Base-by-base conservation (phyloP, 2,113 vertebrate species). In the Erpornis zantholeuca region DNA sequence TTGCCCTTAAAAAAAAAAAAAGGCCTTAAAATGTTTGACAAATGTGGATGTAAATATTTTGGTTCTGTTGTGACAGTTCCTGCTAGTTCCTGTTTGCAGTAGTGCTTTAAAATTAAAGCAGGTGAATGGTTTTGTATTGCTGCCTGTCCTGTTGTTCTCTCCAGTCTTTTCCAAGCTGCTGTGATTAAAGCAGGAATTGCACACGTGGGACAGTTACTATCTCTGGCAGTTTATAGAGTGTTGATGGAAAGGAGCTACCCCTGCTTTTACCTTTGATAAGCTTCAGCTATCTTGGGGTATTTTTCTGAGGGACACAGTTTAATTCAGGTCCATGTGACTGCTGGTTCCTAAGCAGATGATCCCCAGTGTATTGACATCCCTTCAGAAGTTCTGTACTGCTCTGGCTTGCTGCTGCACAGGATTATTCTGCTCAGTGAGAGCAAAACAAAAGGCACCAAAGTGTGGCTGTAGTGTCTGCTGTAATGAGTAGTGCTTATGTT, bases 21-120 rank as follows among this genome's bases (percentile, higher is more conserved):
- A 66, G n/a, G 54, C 60, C 56, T 78, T 88, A 76, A 68, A 73
- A 61, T 52, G 20, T 76, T 86, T 90, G 76, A 65, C 38, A 88
- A 52, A 73, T 11, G 49, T 60, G 52, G 71, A 47, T 59, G 60
- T 81, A 88, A 82, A 56, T 75, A 40, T 64, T 56, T 69, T 36
- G 40, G 17, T 78, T 73, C 38, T 70, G 61, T 80, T 79, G 60
- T 80, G 80, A 86, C 40, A 31, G 59, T 60, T 81, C 64, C 73
- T 77, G 70, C 72, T 77, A 52, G 60, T 45, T 84, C 25, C 53
- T 49, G 53, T 92, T 92, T 69, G 81, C 81, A 76, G 73, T 45
- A 64, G 59, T 40, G 68, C 72, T 88, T 77, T 77, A 44, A 42
- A 72, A 76, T 56, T 23, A 42, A 88, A 94, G 71, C 45, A 82